Conservation (phyloP, 2,797 vertebrate species). For the Brachyrhaphis roseni region DNA sequence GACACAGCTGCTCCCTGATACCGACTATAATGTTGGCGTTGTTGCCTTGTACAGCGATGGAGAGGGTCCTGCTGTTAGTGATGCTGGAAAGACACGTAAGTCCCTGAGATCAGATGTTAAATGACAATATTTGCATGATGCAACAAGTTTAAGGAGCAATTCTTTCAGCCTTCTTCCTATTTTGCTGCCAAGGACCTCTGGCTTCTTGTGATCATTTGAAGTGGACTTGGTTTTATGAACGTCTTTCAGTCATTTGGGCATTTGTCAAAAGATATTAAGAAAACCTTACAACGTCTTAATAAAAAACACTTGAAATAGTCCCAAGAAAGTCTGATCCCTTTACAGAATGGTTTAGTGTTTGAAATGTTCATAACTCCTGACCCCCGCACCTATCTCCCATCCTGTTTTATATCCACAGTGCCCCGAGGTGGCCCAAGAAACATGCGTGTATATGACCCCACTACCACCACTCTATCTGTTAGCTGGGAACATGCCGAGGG, state of each 20-base stretch:
- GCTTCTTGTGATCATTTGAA: background rate
- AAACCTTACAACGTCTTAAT: background rate
- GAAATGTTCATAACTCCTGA: constrained; percentile 1
- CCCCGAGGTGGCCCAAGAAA: constrained; percentile 94
- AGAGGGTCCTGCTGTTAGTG: constrained; percentile 85
- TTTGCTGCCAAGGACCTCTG: background rate
- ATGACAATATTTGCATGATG: background rate
- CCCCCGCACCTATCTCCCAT: background rate
- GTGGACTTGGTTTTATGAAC: background rate
- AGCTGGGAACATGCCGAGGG: constrained; percentile 94
- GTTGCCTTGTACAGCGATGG: constrained; percentile 92
- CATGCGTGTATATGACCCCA: constrained; percentile 89
- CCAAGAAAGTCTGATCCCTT: background rate
- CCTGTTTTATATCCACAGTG: constrained; percentile 73
- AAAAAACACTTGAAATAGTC: background rate
- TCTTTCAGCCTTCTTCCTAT: background rate
- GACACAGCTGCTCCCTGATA: constrained; percentile 88
- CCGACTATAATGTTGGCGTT: constrained; percentile 89
- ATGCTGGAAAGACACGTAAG: constrained; percentile 91
- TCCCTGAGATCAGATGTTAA: background rate
- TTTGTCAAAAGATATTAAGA: background rate
- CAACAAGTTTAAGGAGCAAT: background rate
- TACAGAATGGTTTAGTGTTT: background rate
- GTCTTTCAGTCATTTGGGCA: background rate
- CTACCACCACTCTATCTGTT: constrained; percentile 93